Evolutionary conservation across 2,797 vertebrate genomes (phyloP), one percentile per base, ranked within the genome.

Genomic region (Threskiornis aethiopicus): DNA sequence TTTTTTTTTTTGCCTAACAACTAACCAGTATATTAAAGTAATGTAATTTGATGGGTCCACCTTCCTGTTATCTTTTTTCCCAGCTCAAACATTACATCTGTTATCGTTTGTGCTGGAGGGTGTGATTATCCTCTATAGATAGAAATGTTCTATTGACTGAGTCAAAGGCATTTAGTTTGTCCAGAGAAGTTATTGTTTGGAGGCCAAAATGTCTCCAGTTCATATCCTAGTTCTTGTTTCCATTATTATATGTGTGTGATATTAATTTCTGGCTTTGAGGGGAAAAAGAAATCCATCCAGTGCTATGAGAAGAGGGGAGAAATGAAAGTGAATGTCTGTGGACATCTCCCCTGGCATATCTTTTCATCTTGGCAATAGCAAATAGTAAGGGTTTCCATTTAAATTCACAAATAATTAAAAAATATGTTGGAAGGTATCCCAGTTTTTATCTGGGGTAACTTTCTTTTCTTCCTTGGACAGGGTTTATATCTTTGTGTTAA

Each of bases 121-220:
- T 86, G 6, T 46, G 84, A 86, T 70, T 97, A 92, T 70, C 66
- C 94, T 94, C 71, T 19, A 3, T 9, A 93, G 90, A 96, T 72
- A 96, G 95, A 78, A 97, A 47, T 42, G 82, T 79, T 87, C 87
- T 69, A 54, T 93, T 84, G 92, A 85, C 78, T 28, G 86, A 89
- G 82, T 96, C 97, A 84, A 83, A 95, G 82, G 69, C 93, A 26
- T 83, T 96, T 90, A 96, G 90, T 67, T 97, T 70, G 1, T 78
- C 93, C 79, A 24, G 28, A 57, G 49, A 67, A 97, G 97, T 97
- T 97, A 98, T 97, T 97, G 97, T 97, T 97, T 96, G 90, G 97
- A 97, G 97, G 95, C 96, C 95, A 77, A 82, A 95, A 84, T 59
- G 93, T 96, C 96, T 98, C 97, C 77, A 89, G 89, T 95, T 98